These are phyloP conservation scores for Paraescarpia echinospica DNA, from an alignment of 1,140 invertebrate species.

Conservation along the genomic window DNA sequence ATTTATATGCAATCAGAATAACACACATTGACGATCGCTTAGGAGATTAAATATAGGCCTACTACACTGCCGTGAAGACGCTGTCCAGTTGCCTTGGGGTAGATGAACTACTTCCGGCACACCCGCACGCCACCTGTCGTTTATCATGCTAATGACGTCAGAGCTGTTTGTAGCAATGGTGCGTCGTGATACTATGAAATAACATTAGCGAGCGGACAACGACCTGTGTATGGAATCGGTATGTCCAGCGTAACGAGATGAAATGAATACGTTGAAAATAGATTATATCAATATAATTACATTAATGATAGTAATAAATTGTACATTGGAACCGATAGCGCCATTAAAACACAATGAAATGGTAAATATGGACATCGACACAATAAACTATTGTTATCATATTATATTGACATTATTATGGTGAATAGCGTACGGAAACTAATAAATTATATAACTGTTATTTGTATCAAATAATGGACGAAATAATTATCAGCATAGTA, in stretches of 20 bases:
- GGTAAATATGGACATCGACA: neutral
- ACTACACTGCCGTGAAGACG: neutral
- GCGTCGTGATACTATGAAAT: neutral
- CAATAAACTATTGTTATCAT: neutral
- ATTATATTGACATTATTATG: neutral
- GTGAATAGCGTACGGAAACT: neutral
- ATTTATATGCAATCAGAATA: neutral
- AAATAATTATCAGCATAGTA: neutral
- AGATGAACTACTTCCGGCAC: neutral
- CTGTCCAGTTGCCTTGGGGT: neutral
- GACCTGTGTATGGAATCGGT: neutral
- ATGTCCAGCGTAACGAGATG: neutral
- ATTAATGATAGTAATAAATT: neutral
- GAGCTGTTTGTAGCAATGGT: too few species aligned
- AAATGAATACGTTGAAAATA: neutral
- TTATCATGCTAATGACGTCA: neutral
- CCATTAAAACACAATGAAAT: neutral
- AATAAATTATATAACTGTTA: neutral
- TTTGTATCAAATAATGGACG: neutral
- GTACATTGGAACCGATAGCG: neutral
- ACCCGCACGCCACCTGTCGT: neutral
- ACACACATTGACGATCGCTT: neutral
- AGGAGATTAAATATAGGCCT: neutral
- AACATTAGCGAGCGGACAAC: neutral
- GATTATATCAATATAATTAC: neutral